These are phyloP conservation scores for Urophycis tenuis DNA, from an alignment of 2,797 vertebrate genomes.

Conservation along the genomic window DNA sequence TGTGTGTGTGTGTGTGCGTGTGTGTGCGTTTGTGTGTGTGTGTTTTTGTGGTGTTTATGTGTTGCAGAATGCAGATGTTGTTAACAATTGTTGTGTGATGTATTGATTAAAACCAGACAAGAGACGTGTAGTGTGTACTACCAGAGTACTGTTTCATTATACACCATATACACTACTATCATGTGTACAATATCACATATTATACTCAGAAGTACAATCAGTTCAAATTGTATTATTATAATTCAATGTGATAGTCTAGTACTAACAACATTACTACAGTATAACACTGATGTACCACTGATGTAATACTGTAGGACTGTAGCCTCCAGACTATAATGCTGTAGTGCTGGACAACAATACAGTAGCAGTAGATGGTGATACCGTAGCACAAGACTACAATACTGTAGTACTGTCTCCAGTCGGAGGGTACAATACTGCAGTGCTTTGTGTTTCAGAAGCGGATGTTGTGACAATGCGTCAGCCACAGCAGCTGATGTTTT, in stretches of 20 bases:
- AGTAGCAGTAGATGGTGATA: neutral
- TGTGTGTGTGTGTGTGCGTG: neutral
- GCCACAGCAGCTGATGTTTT: slow-evolving; percentile 47
- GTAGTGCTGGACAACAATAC: neutral
- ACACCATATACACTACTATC: neutral
- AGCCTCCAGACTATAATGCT: no score
- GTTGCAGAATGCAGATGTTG: slow-evolving; percentile 66
- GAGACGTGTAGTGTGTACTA: slow-evolving; percentile 43
- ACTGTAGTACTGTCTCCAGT: neutral
- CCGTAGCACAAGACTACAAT: neutral
- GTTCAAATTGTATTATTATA: no score
- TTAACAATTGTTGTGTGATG: slow-evolving; percentile 48
- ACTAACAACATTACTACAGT: neutral
- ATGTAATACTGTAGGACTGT: no score
- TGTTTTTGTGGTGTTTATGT: slow-evolving; percentile 47
- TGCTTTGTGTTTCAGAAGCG: neutral
- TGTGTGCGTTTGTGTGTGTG: slow-evolving; percentile 31
- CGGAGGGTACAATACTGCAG: neutral
- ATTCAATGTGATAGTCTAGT: no score
- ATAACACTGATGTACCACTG: neutral
- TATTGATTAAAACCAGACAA: slow-evolving; percentile 62
- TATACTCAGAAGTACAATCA: neutral
- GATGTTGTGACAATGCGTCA: slow-evolving; percentile 21
- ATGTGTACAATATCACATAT: neutral
- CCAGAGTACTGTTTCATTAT: slow-evolving; percentile 34